Evolutionary conservation across 2,113 vertebrate genomes (phyloP).

Genomic region (Phodopus roborovskii): DNA sequence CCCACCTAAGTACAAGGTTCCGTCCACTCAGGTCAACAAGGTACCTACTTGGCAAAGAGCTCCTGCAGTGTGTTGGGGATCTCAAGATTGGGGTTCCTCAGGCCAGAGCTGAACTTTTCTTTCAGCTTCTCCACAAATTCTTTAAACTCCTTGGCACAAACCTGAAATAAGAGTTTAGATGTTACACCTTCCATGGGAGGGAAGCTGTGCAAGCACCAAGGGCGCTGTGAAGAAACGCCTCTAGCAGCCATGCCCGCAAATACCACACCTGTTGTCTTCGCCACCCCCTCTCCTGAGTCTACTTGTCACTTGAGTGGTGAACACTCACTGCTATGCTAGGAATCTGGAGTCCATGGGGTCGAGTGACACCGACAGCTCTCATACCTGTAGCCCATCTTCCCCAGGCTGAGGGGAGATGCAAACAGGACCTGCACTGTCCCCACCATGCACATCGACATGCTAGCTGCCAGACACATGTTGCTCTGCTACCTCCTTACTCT

Average conservation of each 20-base stretch:
- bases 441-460: accelerated
- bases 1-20: not conserved
- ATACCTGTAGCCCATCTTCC: accelerated
- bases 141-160: constrained; percentile 91
- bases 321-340: not conserved
- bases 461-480: too few relatives aligned
- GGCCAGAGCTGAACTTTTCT: constrained; percentile 92
- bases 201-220: not conserved
- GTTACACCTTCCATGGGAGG: not conserved
- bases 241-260: accelerated
- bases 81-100: constrained; percentile 83
- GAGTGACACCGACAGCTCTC: accelerated
- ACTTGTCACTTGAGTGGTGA: too few relatives aligned
- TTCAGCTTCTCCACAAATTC: constrained; percentile 93
- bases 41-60: constrained; percentile 90
- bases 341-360: not conserved
- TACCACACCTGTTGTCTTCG: accelerated
- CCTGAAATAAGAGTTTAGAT: constrained; percentile 83
- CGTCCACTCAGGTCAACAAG: accelerated
- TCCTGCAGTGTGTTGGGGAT: constrained; percentile 93
- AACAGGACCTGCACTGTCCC: accelerated
- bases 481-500: not conserved
- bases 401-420: not conserved
- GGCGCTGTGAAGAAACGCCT: not conserved
- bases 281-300: not conserved